Evolutionary conservation across 2,797 vertebrate genomes (phyloP).

Genomic region (Rhyacichthys aspro): DNA sequence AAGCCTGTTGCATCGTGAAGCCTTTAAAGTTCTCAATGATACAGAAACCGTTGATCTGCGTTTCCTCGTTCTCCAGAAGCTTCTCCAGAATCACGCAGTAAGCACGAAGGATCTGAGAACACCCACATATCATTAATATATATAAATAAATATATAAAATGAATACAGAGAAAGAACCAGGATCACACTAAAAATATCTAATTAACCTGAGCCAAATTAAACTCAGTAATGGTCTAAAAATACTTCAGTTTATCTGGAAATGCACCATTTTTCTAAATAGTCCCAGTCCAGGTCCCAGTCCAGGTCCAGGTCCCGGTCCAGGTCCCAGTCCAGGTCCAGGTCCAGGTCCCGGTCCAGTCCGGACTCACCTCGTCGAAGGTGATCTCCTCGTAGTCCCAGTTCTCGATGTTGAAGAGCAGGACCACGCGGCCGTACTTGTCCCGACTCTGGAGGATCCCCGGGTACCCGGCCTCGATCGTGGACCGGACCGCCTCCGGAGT

Average conservation of each 20-base stretch:
- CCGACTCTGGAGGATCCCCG: constrained; percentile 89
- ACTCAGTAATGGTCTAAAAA: too few species aligned
- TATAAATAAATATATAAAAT: too few species aligned
- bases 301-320: background rate
- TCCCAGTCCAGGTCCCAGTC: background rate
- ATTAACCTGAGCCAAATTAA: too few species aligned
- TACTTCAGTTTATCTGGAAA: too few species aligned
- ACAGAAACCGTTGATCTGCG: constrained; percentile 98
- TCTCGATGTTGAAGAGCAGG: constrained; percentile 97
- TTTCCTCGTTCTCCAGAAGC: constrained; percentile 96
- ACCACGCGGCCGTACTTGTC: constrained; percentile 95
- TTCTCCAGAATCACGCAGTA: constrained; percentile 98
- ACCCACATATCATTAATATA: too few species aligned
- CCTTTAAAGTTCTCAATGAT: constrained; percentile 98
- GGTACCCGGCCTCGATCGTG: constrained; percentile 97
- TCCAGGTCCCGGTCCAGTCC: background rate
- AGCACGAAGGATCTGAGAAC: constrained; percentile 92
- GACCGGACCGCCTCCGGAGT: constrained; percentile 91
- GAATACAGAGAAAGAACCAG: too few species aligned
- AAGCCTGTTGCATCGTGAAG: constrained; percentile 97
- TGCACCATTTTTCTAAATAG: too few species aligned
- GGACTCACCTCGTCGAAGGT: constrained; percentile 93
- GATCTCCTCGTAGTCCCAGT: constrained; percentile 98
- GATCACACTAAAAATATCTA: too few species aligned
- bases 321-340: constrained; percentile 84